These are phyloP conservation scores for Struthidea cinerea DNA, from an alignment of 2,113 vertebrate genomes.

Conservation along the genomic window DNA sequence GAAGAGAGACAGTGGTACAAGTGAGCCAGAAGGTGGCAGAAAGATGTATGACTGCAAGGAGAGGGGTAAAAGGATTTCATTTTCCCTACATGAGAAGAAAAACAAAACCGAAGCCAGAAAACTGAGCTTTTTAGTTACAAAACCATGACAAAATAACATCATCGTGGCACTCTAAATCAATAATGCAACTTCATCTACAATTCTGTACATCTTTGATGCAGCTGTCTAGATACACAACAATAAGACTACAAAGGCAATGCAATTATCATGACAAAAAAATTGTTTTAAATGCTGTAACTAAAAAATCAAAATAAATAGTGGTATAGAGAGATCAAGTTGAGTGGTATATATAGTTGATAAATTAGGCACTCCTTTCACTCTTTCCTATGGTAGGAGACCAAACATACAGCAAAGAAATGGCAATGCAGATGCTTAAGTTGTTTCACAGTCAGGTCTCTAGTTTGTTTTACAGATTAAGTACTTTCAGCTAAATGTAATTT, in stretches of 20 bases:
- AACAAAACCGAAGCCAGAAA: background rate
- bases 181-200: background rate
- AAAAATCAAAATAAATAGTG: background rate
- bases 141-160: background rate
- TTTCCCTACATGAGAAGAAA: background rate
- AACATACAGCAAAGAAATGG: background rate
- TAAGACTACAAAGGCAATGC: background rate
- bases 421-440: background rate
- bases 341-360: background rate
- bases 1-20: background rate
- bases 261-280: background rate
- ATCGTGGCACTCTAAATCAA: background rate
- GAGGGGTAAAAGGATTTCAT: background rate
- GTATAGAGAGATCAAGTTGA: background rate
- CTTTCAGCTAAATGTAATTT: background rate
- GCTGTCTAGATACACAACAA: background rate
- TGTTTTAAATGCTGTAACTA: background rate
- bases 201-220: background rate
- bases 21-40: background rate
- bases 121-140: background rate
- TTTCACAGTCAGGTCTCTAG: background rate
- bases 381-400: background rate
- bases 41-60: background rate
- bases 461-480: slow-evolving; percentile 29
- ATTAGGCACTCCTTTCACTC: background rate